A percentile compares a stretch with the other conserved stretches of the same genome.
Evolutionary conservation across 1,140 invertebrate species (phyloP).

Genomic region (Bombus confusus): DNA sequence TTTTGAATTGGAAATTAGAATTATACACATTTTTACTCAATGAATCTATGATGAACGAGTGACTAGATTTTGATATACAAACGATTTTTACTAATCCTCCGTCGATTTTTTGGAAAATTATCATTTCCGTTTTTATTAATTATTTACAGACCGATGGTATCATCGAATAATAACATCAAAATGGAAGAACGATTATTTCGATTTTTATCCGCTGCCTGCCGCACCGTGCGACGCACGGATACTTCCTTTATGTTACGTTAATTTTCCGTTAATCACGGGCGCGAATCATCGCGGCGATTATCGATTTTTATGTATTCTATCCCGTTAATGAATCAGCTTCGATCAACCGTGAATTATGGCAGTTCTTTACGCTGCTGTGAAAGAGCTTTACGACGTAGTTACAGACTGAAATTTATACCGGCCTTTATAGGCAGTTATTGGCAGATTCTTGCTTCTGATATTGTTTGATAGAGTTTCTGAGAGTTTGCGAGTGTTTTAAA

Average conservation of each 20-base stretch:
- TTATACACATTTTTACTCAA: no score
- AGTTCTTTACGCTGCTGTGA: neutral
- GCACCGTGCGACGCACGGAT: neutral
- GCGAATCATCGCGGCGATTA: neutral
- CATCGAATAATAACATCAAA: no score
- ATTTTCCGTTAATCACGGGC: neutral
- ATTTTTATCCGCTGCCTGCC: no score
- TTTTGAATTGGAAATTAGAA: no score
- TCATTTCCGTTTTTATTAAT: no score
- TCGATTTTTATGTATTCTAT: neutral
- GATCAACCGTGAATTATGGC: slow-evolving; percentile 4
- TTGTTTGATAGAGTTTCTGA: neutral
- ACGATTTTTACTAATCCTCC: no score
- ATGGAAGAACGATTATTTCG: no score
- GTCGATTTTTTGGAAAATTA: no score
- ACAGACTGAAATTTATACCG: neutral
- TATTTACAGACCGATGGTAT: no score
- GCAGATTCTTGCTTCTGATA: neutral
- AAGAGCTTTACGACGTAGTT: neutral
- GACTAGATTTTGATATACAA: no score
- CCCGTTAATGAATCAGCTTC: neutral
- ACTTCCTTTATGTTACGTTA: neutral
- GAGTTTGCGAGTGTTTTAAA: neutral
- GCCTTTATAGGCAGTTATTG: neutral
- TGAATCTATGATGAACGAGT: no score